These are phyloP conservation scores for Alligator mississippiensis DNA, from an alignment of 2,113 vertebrate species.

Conservation along the genomic window DNA sequence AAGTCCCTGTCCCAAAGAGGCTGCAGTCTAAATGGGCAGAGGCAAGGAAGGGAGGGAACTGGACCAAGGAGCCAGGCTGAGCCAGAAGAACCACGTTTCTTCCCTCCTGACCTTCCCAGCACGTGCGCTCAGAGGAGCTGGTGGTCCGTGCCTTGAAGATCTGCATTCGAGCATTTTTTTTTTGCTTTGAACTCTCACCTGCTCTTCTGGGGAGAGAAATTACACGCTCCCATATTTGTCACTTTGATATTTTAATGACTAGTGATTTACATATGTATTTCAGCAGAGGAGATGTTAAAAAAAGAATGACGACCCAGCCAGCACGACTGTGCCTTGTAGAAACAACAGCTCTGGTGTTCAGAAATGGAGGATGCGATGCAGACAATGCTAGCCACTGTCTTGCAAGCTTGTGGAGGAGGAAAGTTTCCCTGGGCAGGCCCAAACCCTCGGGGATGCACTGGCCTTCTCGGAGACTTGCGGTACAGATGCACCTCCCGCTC, in stretches of 20 bases:
- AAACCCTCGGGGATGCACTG: neutral
- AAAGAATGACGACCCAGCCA: neutral
- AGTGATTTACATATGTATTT: neutral
- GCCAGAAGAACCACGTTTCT: neutral
- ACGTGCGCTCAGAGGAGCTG: neutral
- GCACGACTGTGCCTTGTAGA: neutral
- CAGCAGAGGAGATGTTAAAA: neutral
- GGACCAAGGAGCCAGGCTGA: neutral
- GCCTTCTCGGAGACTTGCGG: neutral
- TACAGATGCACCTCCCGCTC: neutral
- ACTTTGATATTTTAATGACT: neutral
- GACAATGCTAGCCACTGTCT: neutral
- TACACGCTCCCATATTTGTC: neutral
- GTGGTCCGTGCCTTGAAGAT: neutral
- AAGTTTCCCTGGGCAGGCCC: neutral
- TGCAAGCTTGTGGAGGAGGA: neutral
- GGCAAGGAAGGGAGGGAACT: neutral
- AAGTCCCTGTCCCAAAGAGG: neutral
- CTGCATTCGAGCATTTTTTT: neutral
- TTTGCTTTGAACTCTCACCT: neutral
- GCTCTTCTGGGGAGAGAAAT: neutral
- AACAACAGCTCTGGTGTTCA: neutral
- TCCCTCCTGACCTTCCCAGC: neutral
- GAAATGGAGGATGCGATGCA: too few species aligned
- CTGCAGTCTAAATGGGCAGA: neutral